phyloP scores from a whole-genome alignment of 1,140 invertebrate genomes.

The Apis dorsata region DNA sequence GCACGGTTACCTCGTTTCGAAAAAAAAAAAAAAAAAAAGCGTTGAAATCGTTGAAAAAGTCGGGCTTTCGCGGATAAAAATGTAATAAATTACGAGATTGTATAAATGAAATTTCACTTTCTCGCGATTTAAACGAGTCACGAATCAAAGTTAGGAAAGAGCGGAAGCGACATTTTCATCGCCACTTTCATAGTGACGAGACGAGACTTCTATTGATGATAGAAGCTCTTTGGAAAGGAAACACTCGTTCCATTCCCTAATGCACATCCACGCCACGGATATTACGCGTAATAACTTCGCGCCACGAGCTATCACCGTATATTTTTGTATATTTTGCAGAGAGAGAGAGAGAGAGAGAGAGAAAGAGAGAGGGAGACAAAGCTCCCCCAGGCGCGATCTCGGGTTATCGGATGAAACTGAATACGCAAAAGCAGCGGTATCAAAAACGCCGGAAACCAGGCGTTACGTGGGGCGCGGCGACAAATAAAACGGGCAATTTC shows the following conservation, averaged over 20 bases:
- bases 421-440: constrained; percentile 7
- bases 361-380: too few relatives aligned
- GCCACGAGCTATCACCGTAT: not conserved
- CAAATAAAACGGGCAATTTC: constrained; percentile 24
- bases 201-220: not conserved
- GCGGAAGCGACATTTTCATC: not conserved
- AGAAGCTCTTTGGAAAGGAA: not conserved
- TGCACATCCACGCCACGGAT: not conserved
- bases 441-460: constrained; percentile 9
- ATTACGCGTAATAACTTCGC: constrained; percentile 25
- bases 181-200: not conserved
- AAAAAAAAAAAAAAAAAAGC: not conserved
- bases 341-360: too few relatives aligned
- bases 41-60: too few relatives aligned
- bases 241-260: constrained; percentile 23
- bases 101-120: too few relatives aligned
- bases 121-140: too few relatives aligned
- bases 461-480: not conserved
- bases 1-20: not conserved
- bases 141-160: not conserved
- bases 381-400: constrained; percentile 1
- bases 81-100: too few relatives aligned
- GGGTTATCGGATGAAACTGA: constrained; percentile 29
- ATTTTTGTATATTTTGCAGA: constrained; percentile 15
- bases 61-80: too few relatives aligned